Conservation (phyloP, 2,888 invertebrate genomes). For the Philonicus albiceps region DNA sequence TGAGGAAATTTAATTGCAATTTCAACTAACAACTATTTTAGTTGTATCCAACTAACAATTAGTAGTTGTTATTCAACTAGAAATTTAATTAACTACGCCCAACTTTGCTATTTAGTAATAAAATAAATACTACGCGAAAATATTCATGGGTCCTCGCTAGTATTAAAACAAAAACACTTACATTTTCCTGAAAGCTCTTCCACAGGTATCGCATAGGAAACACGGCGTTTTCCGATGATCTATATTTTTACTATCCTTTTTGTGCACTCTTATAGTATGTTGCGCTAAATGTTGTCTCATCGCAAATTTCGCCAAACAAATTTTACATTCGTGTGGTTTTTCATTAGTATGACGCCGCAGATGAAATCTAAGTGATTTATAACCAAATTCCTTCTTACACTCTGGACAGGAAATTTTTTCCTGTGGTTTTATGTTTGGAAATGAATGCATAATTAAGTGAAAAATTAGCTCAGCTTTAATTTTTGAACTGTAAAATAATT, state of each 20-base stretch:
- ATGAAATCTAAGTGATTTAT: constrained; percentile 74
- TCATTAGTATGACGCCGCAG: constrained; percentile 78
- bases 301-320: constrained; percentile 72
- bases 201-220: constrained; percentile 63
- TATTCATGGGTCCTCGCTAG: too few species aligned
- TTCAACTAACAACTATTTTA: too few species aligned
- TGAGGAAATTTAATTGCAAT: too few species aligned
- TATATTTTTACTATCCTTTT: constrained; percentile 14
- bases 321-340: constrained; percentile 72
- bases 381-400: constrained; percentile 72
- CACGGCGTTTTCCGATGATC: constrained; percentile 9
- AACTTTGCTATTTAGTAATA: too few species aligned
- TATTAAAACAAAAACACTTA: constrained; percentile 57
- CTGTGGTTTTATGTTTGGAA: constrained; percentile 54
- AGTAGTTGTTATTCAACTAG: too few species aligned
- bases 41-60: too few species aligned
- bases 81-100: too few species aligned
- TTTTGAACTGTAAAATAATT: constrained; percentile 60
- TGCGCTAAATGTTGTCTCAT: constrained; percentile 62
- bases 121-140: too few species aligned
- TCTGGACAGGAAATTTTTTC: constrained; percentile 71
- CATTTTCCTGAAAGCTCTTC: constrained; percentile 64
- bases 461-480: constrained; percentile 77
- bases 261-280: not conserved
- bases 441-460: constrained; percentile 74